These are phyloP conservation scores for Dicrostonyx torquatus DNA, from an alignment of 2,797 vertebrate species.

Conservation along the genomic window DNA sequence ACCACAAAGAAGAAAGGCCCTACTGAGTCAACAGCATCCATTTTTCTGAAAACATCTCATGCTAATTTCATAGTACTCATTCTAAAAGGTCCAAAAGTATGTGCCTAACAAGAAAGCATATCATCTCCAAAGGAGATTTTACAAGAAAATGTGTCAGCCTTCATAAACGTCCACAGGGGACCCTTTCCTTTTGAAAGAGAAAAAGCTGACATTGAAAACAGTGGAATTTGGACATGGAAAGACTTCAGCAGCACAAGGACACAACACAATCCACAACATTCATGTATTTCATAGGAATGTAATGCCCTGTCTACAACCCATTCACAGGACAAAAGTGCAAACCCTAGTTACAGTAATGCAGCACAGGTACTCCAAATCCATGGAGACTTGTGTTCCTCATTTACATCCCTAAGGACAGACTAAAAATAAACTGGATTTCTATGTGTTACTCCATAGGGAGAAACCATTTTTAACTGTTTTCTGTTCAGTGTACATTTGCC, in stretches of 20 bases:
- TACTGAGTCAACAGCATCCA: conserved; percentile 46
- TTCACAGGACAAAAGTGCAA: conserved; percentile 49
- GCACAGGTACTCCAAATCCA: conserved; percentile 13
- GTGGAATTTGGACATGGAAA: conserved; percentile 75
- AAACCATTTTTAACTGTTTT: neutral
- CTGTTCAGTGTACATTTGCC: neutral
- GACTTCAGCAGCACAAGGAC: conserved; percentile 56
- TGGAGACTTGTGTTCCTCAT: neutral
- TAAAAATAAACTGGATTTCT: conserved; percentile 36
- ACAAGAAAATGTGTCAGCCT: conserved; percentile 78
- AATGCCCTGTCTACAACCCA: conserved; percentile 23
- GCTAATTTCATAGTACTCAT: conserved; percentile 68
- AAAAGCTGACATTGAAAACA: conserved; percentile 69
- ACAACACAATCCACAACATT: conserved; percentile 57
- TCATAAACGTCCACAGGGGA: conserved; percentile 76
- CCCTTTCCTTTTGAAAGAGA: conserved; percentile 66
- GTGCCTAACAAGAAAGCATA: conserved; percentile 72
- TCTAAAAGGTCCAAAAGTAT: conserved; percentile 67
- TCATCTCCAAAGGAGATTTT: conserved; percentile 74
- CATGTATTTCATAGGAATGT: conserved; percentile 40
- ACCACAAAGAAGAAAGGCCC: conserved; percentile 48
- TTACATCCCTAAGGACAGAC: neutral
- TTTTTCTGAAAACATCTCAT: conserved; percentile 64
- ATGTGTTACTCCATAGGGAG: neutral
- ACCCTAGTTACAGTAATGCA: neutral